phyloP scores from a whole-genome alignment of 2,888 invertebrate species.

The Xanthia icteritia region DNA sequence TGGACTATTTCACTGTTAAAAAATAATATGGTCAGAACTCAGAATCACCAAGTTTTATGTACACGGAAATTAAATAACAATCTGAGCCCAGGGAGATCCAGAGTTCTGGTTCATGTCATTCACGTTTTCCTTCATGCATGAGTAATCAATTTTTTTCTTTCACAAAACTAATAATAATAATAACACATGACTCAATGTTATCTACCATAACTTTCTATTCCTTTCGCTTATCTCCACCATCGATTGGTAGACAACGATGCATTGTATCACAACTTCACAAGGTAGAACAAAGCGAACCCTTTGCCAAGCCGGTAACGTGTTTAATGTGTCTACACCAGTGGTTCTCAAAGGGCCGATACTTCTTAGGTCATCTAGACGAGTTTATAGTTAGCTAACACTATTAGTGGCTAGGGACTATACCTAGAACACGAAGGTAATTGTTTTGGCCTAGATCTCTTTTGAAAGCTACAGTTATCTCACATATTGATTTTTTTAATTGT shows the following conservation, averaged over 20 bases:
- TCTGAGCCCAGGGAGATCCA: too few relatives aligned
- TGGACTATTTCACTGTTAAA: too few relatives aligned
- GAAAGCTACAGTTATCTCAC: neutral
- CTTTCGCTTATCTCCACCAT: constrained; percentile 41
- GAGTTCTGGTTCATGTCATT: too few relatives aligned
- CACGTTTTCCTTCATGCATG: too few relatives aligned
- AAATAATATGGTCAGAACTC: too few relatives aligned
- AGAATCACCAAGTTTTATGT: too few relatives aligned
- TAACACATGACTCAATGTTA: neutral
- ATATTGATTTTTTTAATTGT: too few relatives aligned
- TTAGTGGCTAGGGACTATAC: neutral
- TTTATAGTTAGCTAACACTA: constrained; percentile 10
- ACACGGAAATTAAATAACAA: too few relatives aligned
- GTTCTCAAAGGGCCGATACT: constrained; percentile 49
- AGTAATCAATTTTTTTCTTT: too few relatives aligned
- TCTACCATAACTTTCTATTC: neutral
- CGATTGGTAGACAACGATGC: constrained; percentile 29
- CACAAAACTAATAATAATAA: too few relatives aligned
- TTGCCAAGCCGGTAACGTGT: constrained; percentile 55
- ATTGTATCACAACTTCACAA: constrained; percentile 35
- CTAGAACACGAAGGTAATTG: neutral
- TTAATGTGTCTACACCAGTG: constrained; percentile 59
- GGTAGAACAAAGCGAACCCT: constrained; percentile 56
- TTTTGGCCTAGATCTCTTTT: neutral
- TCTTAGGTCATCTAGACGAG: constrained; percentile 35